These are phyloP conservation scores for Trissolcus basalis DNA, from an alignment of 1,140 invertebrate genomes.

Conservation along the genomic window DNA sequence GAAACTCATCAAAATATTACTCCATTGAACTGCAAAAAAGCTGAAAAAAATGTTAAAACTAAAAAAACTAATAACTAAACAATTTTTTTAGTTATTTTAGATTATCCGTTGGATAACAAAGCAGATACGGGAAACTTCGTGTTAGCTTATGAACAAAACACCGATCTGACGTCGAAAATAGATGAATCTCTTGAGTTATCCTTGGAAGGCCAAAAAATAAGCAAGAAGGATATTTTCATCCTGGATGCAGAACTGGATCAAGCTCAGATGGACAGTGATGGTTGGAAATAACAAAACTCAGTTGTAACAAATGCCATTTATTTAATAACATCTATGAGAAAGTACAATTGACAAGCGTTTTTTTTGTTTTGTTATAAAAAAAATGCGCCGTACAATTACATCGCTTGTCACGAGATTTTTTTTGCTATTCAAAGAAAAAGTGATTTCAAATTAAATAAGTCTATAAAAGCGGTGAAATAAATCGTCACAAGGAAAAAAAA, in stretches of 20 bases:
- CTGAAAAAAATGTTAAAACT: neutral
- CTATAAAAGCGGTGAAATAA: too few relatives aligned
- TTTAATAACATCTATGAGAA: conserved; percentile 48
- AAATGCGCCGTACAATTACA: conserved; percentile 34
- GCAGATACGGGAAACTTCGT: conserved; percentile 81
- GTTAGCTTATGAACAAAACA: conserved; percentile 78
- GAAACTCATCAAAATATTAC: too few relatives aligned
- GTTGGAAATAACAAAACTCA: neutral
- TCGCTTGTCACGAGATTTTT: too few relatives aligned
- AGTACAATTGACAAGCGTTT: conserved; percentile 30
- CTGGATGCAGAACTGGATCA: conserved; percentile 16
- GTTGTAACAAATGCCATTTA: conserved; percentile 50
- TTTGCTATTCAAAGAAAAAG: too few relatives aligned
- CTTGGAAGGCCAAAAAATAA: conserved; percentile 74
- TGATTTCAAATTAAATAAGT: too few relatives aligned
- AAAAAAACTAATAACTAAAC: too few relatives aligned
- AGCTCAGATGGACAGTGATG: neutral
- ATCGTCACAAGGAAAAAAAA: too few relatives aligned
- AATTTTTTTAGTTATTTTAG: conserved; percentile 78
- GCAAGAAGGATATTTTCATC: conserved; percentile 11
- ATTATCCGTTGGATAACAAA: conserved; percentile 77
- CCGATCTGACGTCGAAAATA: conserved; percentile 74
- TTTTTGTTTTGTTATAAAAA: conserved; percentile 12
- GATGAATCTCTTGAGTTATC: conserved; percentile 78
- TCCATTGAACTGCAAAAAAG: too few relatives aligned